Evolutionary conservation across 2,113 vertebrate species (phyloP), one percentile per base, ranked within the genome.

Genomic region (Psettodes erumei): DNA sequence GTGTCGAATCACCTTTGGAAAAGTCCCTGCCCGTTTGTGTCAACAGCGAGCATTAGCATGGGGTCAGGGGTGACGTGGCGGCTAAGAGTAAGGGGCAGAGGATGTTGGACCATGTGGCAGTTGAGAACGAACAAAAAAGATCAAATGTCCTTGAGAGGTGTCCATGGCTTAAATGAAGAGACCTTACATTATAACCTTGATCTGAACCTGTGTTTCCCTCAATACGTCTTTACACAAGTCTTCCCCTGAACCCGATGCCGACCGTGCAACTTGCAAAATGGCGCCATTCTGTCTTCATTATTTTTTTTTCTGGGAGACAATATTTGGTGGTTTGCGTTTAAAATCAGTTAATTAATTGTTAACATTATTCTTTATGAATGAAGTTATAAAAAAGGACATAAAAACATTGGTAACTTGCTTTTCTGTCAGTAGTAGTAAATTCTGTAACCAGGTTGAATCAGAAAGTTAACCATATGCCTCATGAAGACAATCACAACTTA

Each of bases 41-140:
- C 53, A 78, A 91, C 87, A 88, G 59, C 54, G 62, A 77, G 88
- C 71, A 89, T 89, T 90, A 90, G 79, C 18, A 25, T n/a, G 47
- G 58, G 88, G 86, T 86, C 75, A 82, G 42, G 65, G 82, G 81
- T 79, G 75, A 82, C 1, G 30, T 38, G 30, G 64, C 75, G 74
- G 77, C 65, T 33, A 63, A 71, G 54, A 81, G 61, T 25, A 37
- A 45, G 51, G 71, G 62, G 50, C 79, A 76, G 42, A 64, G 32
- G 58, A 76, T 71, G 53, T 64, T 19, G 16, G 64, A 35, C 61
- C 27, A 11, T 71, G 71, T 84, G 75, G 25, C 71, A 81, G 66
- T 30, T 75, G 37, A 58, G 55, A 50, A 32, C 33, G 47, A 25
- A 19, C 43, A 53, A 42, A 4, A 47, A 5, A 63, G 37, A 51